Conservation (phyloP, 2,113 vertebrate genomes). For the Halcyon senegalensis region DNA sequence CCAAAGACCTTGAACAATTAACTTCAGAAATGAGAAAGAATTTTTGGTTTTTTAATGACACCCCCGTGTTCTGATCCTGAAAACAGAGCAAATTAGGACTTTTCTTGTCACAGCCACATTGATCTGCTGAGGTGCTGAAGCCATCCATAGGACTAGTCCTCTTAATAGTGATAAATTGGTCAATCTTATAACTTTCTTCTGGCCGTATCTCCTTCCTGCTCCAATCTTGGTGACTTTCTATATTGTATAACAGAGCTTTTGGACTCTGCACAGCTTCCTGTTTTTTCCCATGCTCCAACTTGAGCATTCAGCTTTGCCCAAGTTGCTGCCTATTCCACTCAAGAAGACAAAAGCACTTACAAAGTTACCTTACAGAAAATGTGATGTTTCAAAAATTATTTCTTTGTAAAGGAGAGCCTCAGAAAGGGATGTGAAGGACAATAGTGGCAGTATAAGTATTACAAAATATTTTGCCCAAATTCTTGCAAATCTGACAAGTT, state of each 20-base stretch:
- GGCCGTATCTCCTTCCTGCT: neutral
- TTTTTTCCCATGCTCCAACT: neutral
- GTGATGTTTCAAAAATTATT: neutral
- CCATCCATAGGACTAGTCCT: neutral
- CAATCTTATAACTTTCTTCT: neutral
- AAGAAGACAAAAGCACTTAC: neutral
- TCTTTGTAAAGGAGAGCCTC: neutral
- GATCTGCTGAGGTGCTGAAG: neutral
- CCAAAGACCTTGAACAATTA: neutral
- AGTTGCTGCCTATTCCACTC: neutral
- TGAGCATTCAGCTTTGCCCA: neutral
- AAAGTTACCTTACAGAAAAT: neutral
- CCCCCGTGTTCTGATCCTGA: neutral
- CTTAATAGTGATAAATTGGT: neutral
- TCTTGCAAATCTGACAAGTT: neutral
- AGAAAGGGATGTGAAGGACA: neutral
- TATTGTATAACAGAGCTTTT: neutral
- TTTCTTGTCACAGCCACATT: neutral
- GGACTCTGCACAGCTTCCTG: neutral
- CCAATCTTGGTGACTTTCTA: neutral
- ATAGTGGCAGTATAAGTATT: too few species aligned
- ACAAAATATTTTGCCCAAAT: neutral
- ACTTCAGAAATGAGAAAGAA: neutral
- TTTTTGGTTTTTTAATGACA: neutral
- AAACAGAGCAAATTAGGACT: neutral